Evolutionary conservation across 2,888 invertebrate genomes (phyloP).

Genomic region (Microdon myrmicae): DNA sequence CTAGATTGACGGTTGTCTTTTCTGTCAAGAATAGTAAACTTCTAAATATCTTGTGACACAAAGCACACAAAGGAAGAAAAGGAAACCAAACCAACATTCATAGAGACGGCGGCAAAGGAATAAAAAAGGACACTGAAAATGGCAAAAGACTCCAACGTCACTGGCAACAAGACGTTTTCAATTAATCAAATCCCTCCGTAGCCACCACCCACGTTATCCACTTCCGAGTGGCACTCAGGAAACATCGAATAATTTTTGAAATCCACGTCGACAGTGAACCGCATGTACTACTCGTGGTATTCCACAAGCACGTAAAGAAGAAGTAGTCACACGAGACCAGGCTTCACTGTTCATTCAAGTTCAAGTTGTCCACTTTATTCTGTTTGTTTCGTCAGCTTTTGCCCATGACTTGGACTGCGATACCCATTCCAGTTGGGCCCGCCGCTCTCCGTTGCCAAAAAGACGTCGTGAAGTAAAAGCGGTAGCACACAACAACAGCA

Average conservation of each 20-base stretch:
- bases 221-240: too few relatives aligned
- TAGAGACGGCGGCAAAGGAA: too few relatives aligned
- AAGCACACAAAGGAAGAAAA: background rate
- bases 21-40: conserved; percentile 16
- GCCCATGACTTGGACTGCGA: too few relatives aligned
- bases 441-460: background rate
- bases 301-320: too few relatives aligned
- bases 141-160: conserved; percentile 38
- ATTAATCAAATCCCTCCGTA: conserved; percentile 40
- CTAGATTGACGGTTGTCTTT: too few relatives aligned
- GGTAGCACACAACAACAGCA: conserved; percentile 23
- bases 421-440: background rate
- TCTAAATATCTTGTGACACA: conserved; percentile 3
- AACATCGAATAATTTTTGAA: conserved; percentile 44
- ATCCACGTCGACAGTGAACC: conserved; percentile 30
- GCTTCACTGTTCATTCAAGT: too few relatives aligned
- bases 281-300: background rate
- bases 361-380: too few relatives aligned
- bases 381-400: too few relatives aligned
- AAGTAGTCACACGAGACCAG: too few relatives aligned
- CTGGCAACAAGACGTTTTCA: conserved; percentile 41
- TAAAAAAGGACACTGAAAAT: too few relatives aligned
- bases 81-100: too few relatives aligned
- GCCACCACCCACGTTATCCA: too few relatives aligned
- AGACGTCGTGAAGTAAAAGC: conserved; percentile 16